Conservation (phyloP, 2,888 invertebrate genomes). For the Slavum lentiscoides region DNA sequence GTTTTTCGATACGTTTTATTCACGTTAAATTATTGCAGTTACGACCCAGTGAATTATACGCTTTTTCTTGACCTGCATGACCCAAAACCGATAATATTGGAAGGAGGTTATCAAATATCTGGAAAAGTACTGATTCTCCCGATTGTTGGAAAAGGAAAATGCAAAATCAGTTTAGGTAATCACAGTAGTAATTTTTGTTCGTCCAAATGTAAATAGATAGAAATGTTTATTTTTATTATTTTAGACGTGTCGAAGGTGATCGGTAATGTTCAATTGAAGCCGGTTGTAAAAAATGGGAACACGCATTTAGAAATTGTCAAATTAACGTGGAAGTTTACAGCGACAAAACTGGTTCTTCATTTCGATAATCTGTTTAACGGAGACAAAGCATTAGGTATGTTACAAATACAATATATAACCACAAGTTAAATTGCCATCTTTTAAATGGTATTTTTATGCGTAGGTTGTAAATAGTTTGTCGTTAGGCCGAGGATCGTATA, state of each 20-base stretch:
- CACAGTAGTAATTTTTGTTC: background rate
- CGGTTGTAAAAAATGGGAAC: conserved; percentile 58
- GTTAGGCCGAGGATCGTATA: no score
- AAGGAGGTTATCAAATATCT: conserved; percentile 61
- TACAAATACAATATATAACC: background rate
- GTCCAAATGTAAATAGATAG: background rate
- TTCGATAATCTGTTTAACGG: conserved; percentile 62
- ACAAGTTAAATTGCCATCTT: background rate
- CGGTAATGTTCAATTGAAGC: conserved; percentile 55
- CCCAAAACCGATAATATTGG: conserved; percentile 63
- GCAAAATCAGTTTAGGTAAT: conserved; percentile 56
- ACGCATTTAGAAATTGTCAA: conserved; percentile 58
- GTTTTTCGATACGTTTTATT: background rate
- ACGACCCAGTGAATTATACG: background rate
- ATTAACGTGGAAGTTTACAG: conserved; percentile 56
- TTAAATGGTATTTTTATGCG: background rate
- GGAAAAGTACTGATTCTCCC: conserved; percentile 58
- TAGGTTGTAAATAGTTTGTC: background rate
- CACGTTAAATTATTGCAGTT: background rate
- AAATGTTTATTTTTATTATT: background rate
- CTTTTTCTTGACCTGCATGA: background rate
- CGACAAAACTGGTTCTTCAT: conserved; percentile 57
- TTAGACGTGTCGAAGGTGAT: conserved; percentile 22
- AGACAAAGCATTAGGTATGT: conserved; percentile 60
- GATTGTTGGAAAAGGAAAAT: conserved; percentile 57